Evolutionary conservation across 2,113 vertebrate genomes (phyloP), one percentile per base, ranked within the genome.

Genomic region (Rhynchomys soricoides): DNA sequence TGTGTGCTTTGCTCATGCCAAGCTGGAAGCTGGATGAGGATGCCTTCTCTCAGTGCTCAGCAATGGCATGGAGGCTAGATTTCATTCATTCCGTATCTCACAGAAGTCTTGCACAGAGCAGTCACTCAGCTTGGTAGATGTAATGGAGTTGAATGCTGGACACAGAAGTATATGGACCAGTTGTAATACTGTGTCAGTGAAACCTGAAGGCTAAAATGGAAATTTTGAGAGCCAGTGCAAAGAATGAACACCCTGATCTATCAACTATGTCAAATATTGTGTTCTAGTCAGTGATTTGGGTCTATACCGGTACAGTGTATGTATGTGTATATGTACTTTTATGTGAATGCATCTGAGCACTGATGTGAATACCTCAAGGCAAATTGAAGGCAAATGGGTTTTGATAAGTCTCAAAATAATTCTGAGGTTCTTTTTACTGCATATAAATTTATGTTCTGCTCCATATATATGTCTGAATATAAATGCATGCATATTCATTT

Each of bases 371-470:
- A 11, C 1, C 37, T 91, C 29, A 79, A 85, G 5, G n/a, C 87
- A 57, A 85, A 11, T 26, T 34, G 48, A 91, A 93, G 74, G n/a
- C n/a, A 62, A n/a, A 91, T 62, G 10, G 21, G 15, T 75, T 95
- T 89, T 71, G 34, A 55, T 71, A 70, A 87, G 43, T 90, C n/a
- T 93, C 57, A 93, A 92, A 93, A 68, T 59, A 81, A 40, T 52
- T 37, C 68, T 96, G 40, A 37, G 16, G 40, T n/a, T 48, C 19
- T 73, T 48, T 34, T 8, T 92, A 64, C 57, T 9, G 11, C 43
- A 75, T 83, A 55, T 37, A 91, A 74, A 85, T 82, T 78, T 6
- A 62, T 70, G 26, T 64, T 10, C 50, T 91, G 40, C 5, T 83
- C 94, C 59, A 43, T 57, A 59, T 48, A 64, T 13, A 52, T 13